phyloP scores from a whole-genome alignment of 2,888 invertebrate genomes.

The Tiphia femorata region DNA sequence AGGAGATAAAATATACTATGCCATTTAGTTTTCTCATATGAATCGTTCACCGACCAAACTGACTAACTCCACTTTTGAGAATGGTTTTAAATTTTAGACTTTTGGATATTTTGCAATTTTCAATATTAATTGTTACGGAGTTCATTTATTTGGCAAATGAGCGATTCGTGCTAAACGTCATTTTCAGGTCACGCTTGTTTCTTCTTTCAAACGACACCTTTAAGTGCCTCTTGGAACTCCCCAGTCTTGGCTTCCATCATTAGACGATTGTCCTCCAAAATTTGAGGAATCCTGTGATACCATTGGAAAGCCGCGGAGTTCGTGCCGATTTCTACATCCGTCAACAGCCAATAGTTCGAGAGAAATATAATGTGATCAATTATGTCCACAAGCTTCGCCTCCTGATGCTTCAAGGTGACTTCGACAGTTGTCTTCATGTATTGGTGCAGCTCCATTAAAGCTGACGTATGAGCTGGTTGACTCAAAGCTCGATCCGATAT shows the following conservation, averaged over 20 bases:
- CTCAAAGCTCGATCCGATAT: conserved; percentile 84
- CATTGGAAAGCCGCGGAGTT: conserved; percentile 90
- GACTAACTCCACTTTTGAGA: too few species aligned
- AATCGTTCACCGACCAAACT: too few species aligned
- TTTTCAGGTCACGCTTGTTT: too few species aligned
- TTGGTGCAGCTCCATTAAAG: conserved; percentile 85
- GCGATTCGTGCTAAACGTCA: too few species aligned
- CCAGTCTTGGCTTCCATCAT: conserved; percentile 30
- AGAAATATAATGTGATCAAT: conserved; percentile 84
- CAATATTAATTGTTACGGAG: too few species aligned
- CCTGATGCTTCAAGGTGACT: conserved; percentile 80
- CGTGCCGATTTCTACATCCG: conserved; percentile 86
- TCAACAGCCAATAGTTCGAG: conserved; percentile 84
- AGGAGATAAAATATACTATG: not conserved
- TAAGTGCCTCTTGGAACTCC: conserved; percentile 81
- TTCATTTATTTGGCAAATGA: too few species aligned
- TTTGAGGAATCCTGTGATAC: conserved; percentile 84
- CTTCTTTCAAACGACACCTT: too few species aligned
- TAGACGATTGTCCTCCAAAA: conserved; percentile 73
- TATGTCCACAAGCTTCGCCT: conserved; percentile 78
- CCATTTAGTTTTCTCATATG: too few species aligned
- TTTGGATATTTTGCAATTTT: not conserved
- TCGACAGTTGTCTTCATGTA: conserved; percentile 83
- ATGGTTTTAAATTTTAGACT: not conserved
- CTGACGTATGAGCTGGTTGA: conserved; percentile 85